Evolutionary conservation across 2,113 vertebrate species (phyloP).

Genomic region (Tricholaema leucomelas): DNA sequence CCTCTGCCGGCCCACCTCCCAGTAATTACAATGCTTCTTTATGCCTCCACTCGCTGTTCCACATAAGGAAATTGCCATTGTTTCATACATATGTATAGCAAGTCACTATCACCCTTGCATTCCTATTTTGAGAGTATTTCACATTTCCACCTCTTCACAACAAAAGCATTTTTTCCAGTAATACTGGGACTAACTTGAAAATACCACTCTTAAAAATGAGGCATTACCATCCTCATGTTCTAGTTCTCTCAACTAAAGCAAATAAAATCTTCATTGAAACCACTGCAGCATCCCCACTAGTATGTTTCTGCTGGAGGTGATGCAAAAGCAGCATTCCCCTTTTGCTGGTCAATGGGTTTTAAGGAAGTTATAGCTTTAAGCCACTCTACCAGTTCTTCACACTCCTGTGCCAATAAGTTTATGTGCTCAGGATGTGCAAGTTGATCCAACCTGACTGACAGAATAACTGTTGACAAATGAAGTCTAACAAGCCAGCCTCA

Average conservation of each 20-base stretch:
- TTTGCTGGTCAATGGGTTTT: neutral
- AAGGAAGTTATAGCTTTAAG: neutral
- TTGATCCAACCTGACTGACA: neutral
- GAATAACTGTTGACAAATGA: neutral
- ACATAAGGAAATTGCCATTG: neutral
- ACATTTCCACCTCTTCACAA: neutral
- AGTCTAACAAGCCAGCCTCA: neutral
- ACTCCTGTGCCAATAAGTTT: rapidly evolving
- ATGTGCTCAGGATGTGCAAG: neutral
- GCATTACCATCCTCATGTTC: neutral
- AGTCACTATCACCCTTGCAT: neutral
- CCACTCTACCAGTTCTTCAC: neutral
- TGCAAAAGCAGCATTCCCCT: neutral
- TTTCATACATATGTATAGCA: neutral
- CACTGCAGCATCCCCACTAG: neutral
- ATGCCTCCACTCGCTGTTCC: neutral
- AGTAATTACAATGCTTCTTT: neutral
- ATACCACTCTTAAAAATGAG: neutral
- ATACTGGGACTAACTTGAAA: neutral
- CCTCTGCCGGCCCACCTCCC: no score
- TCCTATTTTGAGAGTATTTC: neutral
- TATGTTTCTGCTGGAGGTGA: neutral
- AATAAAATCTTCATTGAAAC: neutral
- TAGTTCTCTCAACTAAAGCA: neutral
- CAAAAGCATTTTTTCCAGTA: neutral